Evolutionary conservation across 2,888 invertebrate genomes (phyloP), one percentile per base, ranked within the genome.

Genomic region (Thymelicus lineola): DNA sequence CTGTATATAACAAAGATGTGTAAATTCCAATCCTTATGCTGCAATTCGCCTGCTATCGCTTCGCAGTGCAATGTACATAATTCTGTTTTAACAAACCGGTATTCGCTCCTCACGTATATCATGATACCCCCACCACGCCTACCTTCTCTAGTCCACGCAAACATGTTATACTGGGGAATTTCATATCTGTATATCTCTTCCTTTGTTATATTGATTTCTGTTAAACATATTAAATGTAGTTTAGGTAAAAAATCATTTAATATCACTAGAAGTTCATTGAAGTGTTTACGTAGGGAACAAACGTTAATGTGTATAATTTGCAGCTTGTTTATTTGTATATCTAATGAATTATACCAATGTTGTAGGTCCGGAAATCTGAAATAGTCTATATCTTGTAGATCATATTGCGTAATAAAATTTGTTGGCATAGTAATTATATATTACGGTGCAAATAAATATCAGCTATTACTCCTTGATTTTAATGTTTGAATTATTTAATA

Each of bases 91-190:
- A 36, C 36, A 7, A 36, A 36, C 4, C 6, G 4, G 7, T 36
- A 36, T 6, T 7, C 36, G n/a, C n/a, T n/a, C n/a, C n/a, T n/a
- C n/a, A n/a, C n/a, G n/a, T n/a, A n/a, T n/a, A n/a, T n/a, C n/a
- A 36, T 36, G 7, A 66, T 66, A 6, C 65, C 65, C 0, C 65
- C 57, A 15, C 57, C 65, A n/a, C 57, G 38, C 6, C 57, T 65
- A 0, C 46, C 9, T 15, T 65, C 35, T 35, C 65, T 42, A 12
- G 55, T 65, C 46, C 42, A 53, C 3, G 57, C 4, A 35, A 36
- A 65, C 57, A 65, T 57, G 12, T 35, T 46, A 15, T 15, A 65
- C 5, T 20, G 20, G 0, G 17, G 17, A 9, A 65, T 28, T 20
- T 65, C 15, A 57, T 65, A 65, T 35, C 28, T 45, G 6, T 46